Percentiles rank a stretch among this genome's conserved stretches.
phyloP scores from a whole-genome alignment of 1,140 invertebrate genomes.

The Vollenhovia emeryi region DNA sequence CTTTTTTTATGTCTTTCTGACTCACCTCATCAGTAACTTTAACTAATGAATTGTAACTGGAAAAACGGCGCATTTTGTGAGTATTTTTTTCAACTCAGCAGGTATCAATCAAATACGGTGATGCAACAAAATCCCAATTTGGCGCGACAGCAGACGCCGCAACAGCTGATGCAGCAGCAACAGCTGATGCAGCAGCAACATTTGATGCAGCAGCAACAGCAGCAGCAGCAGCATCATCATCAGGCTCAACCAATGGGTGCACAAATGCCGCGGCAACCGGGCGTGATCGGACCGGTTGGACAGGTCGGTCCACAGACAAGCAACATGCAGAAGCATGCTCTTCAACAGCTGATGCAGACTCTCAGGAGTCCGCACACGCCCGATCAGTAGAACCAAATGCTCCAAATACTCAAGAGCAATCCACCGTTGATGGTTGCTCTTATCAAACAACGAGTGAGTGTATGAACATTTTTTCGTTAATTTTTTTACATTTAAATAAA shows the following conservation, averaged over 20 bases:
- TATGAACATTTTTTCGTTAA: no score
- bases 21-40: constrained; percentile 7
- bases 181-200: constrained; percentile 80
- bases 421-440: constrained; percentile 98
- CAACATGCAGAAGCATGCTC: constrained; percentile 90
- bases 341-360: constrained; percentile 96
- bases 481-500: no score
- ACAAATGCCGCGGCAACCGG: constrained; percentile 83
- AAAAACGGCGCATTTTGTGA: no score
- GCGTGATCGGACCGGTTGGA: constrained; percentile 83
- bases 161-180: constrained; percentile 81
- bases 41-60: not conserved
- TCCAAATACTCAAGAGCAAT: constrained; percentile 97
- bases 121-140: constrained; percentile 84
- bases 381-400: constrained; percentile 96
- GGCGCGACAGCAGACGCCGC: constrained; percentile 83
- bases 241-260: constrained; percentile 83
- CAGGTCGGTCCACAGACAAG: constrained; percentile 80
- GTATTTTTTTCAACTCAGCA: constrained; percentile 29
- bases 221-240: constrained; percentile 83
- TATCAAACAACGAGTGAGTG: constrained; percentile 93
- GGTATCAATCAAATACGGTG: constrained; percentile 80
- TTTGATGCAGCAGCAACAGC: no score
- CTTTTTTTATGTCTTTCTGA: constrained; percentile 18
- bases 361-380: constrained; percentile 95